phyloP scores from a whole-genome alignment of 1,140 invertebrate genomes.

The Plutomurus gul region DNA sequence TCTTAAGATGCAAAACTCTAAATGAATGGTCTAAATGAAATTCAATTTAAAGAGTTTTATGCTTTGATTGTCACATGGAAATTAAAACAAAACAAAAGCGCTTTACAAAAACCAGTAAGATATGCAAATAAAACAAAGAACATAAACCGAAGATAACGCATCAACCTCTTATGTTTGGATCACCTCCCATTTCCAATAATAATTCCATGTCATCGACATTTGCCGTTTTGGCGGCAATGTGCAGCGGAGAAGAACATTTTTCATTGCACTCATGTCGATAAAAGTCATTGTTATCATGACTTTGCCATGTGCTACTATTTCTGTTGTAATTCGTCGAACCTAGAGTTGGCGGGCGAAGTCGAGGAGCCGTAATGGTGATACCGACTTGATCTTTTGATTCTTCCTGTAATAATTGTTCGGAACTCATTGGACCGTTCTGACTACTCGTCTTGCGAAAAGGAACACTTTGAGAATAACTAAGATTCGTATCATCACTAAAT shows the following conservation, averaged over 20 bases:
- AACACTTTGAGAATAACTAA: not conserved
- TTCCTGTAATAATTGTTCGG: not conserved
- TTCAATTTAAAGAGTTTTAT: too few species aligned
- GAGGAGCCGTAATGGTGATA: not conserved
- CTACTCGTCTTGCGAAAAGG: not conserved
- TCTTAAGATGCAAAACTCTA: too few species aligned
- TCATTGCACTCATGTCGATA: slow-evolving; percentile 29
- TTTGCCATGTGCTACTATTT: not conserved
- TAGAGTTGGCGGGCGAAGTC: not conserved
- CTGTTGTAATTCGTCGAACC: not conserved
- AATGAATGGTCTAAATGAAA: too few species aligned
- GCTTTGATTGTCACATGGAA: too few species aligned
- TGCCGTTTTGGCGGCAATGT: slow-evolving; percentile 59
- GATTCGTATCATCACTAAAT: not conserved
- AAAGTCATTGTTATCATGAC: slow-evolving; percentile 11
- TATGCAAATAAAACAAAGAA: too few species aligned
- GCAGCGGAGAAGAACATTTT: slow-evolving; percentile 36
- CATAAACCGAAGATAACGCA: slow-evolving; percentile 19
- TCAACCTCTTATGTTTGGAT: slow-evolving; percentile 55
- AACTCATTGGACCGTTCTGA: not conserved
- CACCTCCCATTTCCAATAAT: slow-evolving; percentile 59
- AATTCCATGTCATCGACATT: slow-evolving; percentile 59
- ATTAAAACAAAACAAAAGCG: too few species aligned
- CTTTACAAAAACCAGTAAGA: too few species aligned
- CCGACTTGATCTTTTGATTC: not conserved